Percentiles rank a stretch among this genome's conserved stretches.
Conservation (phyloP, 1,140 invertebrate genomes). For the Orussus abietinus region DNA sequence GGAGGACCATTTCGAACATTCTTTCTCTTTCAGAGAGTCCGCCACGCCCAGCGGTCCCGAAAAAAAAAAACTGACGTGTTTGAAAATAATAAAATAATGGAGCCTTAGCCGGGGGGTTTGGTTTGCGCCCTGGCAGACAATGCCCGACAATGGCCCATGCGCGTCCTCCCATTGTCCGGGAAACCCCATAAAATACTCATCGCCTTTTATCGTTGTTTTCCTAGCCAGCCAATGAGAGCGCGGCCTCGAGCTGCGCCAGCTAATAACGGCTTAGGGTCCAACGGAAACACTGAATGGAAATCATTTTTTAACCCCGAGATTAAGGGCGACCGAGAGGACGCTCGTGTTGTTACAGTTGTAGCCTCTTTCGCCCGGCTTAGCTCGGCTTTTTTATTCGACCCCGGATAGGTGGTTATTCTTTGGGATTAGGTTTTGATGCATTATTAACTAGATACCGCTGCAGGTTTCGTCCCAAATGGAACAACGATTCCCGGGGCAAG, state of each 20-base stretch:
- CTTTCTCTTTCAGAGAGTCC: conserved; percentile 23
- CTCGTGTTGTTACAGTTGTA: conserved; percentile 25
- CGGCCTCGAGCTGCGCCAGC: conserved; percentile 13
- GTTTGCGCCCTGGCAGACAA: conserved; percentile 30
- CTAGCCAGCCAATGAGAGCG: conserved; percentile 37
- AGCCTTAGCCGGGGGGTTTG: conserved; percentile 8
- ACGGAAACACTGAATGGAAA: conserved; percentile 48
- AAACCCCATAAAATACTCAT: conserved; percentile 54
- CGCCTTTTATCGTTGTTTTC: conserved; percentile 53
- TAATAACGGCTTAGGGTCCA: conserved; percentile 37
- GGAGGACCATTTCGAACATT: conserved; percentile 32
- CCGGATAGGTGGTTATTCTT: conserved; percentile 27
- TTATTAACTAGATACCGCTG: conserved; percentile 41
- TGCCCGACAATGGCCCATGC: conserved; percentile 40
- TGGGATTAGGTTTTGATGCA: conserved; percentile 26
- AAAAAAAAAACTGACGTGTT: conserved; percentile 15
- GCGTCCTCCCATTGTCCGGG: conserved; percentile 36
- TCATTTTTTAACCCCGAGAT: conserved; percentile 27
- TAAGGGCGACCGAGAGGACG: neutral
- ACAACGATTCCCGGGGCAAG: no score
- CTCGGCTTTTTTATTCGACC: conserved; percentile 9
- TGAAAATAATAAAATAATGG: conserved; percentile 22
- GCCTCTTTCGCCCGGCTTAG: neutral
- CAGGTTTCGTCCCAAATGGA: conserved; percentile 22
- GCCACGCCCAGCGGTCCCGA: conserved; percentile 33